These are phyloP conservation scores for Rhinopithecus roxellana DNA, from an alignment of 2,113 vertebrate species.

Conservation along the genomic window DNA sequence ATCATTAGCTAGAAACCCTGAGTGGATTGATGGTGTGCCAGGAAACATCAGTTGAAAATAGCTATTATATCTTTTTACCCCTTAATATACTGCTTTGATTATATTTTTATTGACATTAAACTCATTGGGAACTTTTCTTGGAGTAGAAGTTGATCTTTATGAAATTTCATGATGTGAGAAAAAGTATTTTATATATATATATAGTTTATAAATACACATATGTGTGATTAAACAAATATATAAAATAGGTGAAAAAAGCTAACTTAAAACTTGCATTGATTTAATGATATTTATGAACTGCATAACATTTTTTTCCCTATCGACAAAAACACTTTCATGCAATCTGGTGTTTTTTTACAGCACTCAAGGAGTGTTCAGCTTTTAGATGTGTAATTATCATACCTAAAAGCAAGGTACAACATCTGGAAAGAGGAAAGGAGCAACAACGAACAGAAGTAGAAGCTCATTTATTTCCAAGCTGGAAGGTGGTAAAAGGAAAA, in stretches of 20 bases:
- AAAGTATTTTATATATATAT: not conserved
- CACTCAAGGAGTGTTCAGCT: not conserved
- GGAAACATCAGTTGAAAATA: not conserved
- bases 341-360: not conserved
- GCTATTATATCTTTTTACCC: not conserved
- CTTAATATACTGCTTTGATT: not conserved
- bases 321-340: not conserved
- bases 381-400: slow-evolving; percentile 28
- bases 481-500: slow-evolving; percentile 10
- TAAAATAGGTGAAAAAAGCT: not conserved
- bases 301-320: not conserved
- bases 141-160: not conserved
- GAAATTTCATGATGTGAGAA: not conserved
- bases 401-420: not conserved
- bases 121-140: not conserved
- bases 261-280: not conserved
- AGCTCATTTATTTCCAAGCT: slow-evolving; percentile 21
- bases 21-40: not conserved
- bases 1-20: not conserved
- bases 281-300: slow-evolving; percentile 3
- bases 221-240: not conserved
- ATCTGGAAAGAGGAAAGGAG: slow-evolving; percentile 1
- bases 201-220: not conserved
- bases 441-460: slow-evolving; percentile 44
- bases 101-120: not conserved